Evolutionary conservation across 2,113 vertebrate species (phyloP).

Genomic region (Otocyon megalotis): DNA sequence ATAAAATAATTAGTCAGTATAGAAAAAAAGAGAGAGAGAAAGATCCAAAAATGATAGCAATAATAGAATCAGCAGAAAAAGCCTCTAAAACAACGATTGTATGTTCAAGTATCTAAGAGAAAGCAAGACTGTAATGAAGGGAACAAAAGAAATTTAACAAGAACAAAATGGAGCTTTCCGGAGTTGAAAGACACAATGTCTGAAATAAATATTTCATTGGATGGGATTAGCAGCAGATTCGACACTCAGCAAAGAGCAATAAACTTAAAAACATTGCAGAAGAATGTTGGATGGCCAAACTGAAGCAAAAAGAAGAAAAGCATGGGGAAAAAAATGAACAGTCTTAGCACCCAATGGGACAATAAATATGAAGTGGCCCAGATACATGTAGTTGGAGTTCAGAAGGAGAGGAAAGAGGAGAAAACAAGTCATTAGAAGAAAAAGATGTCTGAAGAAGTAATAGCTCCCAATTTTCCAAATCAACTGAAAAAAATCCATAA

Average conservation of each 20-base stretch:
- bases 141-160: not conserved
- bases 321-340: not conserved
- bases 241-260: not conserved
- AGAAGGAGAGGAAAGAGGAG: not conserved
- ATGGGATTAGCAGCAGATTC: not conserved
- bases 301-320: not conserved
- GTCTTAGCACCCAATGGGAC: too few species aligned
- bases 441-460: not conserved
- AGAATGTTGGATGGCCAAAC: not conserved
- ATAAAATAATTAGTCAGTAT: not conserved
- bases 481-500: not conserved
- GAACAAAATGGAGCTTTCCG: conserved; percentile 4
- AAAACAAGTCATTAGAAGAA: not conserved
- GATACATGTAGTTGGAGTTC: not conserved
- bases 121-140: not conserved
- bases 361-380: not conserved
- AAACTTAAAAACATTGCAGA: not conserved
- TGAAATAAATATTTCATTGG: not conserved
- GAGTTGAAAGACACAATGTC: not conserved
- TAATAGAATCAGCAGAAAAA: not conserved
- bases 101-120: not conserved
- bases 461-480: not conserved
- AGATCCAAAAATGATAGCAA: not conserved
- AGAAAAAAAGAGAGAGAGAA: not conserved
- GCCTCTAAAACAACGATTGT: not conserved